A percentile compares a stretch with the other conserved stretches of the same genome.
Conservation (phyloP, 1,140 invertebrate genomes). For the Zaprionus taronus region DNA sequence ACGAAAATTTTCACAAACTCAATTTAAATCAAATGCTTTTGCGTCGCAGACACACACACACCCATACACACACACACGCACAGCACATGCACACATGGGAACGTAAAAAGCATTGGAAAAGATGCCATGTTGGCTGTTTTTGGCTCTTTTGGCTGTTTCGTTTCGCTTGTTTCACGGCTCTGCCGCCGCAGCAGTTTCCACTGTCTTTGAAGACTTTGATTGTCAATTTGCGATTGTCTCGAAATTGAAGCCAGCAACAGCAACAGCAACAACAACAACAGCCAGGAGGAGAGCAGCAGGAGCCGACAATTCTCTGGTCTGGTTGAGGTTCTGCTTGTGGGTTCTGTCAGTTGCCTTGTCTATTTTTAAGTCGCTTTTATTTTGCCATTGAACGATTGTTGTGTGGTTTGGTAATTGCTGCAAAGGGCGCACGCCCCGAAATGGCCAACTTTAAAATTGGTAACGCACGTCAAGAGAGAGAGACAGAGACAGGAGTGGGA, state of each 20-base stretch:
- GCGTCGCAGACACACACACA: constrained; percentile 64
- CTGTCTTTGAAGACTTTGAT: constrained; percentile 83
- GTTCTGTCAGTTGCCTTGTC: constrained; percentile 72
- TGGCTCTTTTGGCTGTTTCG: constrained; percentile 45
- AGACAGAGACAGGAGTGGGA: neutral
- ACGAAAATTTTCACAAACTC: constrained; percentile 81
- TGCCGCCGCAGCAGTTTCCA: constrained; percentile 77
- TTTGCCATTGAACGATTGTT: constrained; percentile 80
- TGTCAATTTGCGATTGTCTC: constrained; percentile 83
- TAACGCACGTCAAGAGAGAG: constrained; percentile 53
- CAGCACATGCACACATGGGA: constrained; percentile 17
- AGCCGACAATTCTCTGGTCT: constrained; percentile 49
- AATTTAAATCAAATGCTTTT: constrained; percentile 83
- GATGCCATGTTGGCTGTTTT: constrained; percentile 72
- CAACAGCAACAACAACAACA: constrained; percentile 32
- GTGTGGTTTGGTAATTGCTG: constrained; percentile 80
- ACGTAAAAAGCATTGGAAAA: constrained; percentile 56
- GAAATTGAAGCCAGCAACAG: constrained; percentile 73
- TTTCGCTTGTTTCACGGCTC: constrained; percentile 64
- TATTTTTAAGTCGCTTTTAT: constrained; percentile 82
- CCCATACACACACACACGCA: constrained; percentile 31
- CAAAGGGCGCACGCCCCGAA: constrained; percentile 64
- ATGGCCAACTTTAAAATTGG: constrained; percentile 77
- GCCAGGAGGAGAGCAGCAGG: constrained; percentile 33
- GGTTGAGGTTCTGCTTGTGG: constrained; percentile 47